Percentiles rank a stretch among this genome's conserved stretches.
These are phyloP conservation scores for Ostrea denselamellosa DNA, from an alignment of 1,140 invertebrate species.

Conservation along the genomic window DNA sequence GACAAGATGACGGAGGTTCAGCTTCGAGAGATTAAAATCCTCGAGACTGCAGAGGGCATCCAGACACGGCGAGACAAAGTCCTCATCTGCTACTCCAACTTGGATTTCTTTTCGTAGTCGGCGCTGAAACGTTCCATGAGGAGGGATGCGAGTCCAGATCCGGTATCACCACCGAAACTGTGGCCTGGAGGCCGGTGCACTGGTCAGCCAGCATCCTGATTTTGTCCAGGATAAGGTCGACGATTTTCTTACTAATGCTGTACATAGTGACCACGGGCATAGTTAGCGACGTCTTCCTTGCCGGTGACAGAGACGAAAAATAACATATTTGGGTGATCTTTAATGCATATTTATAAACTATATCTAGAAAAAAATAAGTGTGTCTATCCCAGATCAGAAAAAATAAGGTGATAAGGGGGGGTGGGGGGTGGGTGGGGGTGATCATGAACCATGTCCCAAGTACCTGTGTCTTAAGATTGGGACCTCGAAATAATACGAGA, in stretches of 20 bases:
- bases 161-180: slow-evolving; percentile 74
- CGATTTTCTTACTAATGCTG: slow-evolving; percentile 79
- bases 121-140: slow-evolving; percentile 92
- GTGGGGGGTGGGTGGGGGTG: no score
- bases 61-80: slow-evolving; percentile 86
- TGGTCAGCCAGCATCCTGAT: slow-evolving; percentile 69
- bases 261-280: slow-evolving; percentile 83
- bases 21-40: slow-evolving; percentile 96
- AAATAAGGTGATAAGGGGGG: no score
- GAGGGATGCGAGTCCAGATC: slow-evolving; percentile 87
- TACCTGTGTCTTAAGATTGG: no score
- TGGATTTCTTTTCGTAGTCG: slow-evolving; percentile 93
- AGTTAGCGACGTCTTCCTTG: slow-evolving; percentile 82
- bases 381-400: no score
- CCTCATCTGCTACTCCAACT: slow-evolving; percentile 88
- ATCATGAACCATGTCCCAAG: no score
- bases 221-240: slow-evolving; percentile 78
- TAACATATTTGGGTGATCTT: no score
- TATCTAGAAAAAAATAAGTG: no score
- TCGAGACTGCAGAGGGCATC: slow-evolving; percentile 99
- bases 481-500: no score
- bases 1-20: slow-evolving; percentile 79
- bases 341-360: no score
- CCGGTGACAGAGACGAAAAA: no score
- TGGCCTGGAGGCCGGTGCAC: slow-evolving; percentile 69